Base-by-base conservation (phyloP, 2,113 vertebrate species). In the Chrysochloris asiatica region DNA sequence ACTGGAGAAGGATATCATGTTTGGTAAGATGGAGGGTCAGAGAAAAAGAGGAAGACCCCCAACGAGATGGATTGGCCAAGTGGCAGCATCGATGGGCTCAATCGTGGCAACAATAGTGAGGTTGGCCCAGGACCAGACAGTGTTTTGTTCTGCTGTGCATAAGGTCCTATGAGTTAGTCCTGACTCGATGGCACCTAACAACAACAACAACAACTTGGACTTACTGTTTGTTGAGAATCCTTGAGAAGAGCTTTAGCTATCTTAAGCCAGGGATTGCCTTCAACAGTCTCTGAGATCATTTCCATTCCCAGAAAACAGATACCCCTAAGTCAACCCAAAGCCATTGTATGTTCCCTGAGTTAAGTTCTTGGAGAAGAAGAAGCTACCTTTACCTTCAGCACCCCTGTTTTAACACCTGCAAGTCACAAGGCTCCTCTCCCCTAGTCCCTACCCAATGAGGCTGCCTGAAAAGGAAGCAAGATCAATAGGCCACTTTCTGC, bases 381-480 rank as follows among this genome's bases (percentile, higher is more conserved):
- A 54, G 24, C 56, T 47, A 22, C 33, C 16, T n/a, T 84, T 50
- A 50, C 10, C 48, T 48, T 93, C 10, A 63, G 78, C 7, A 77
- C 11, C 41, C 63, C 12, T 3, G 52, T 10, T 52, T 69, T 38
- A 61, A 26, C 52, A 38, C 59, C 48, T 92, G 76, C 43, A 75
- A 84, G 85, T 93, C 26, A 54, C 0, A 2, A 80, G 72, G 19
- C 75, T 45, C 81, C 63, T 63, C 52, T 47, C 19, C 4, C 26
- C 72, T 75, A 28, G 63, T 77, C 52, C 17, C 38, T 17, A 45
- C 48, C 36, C 43, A 28, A 13, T 7, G 33, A 89, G 47, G 79
- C 83, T 59, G 77, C 50, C 85, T 87, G 89, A 89, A 69, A 43
- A 94, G 67, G 82, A 88, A 84, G n/a, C 0, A n/a, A 76, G 81